phyloP scores from a whole-genome alignment of 2,113 vertebrate species.

The Sardina pilchardus region DNA sequence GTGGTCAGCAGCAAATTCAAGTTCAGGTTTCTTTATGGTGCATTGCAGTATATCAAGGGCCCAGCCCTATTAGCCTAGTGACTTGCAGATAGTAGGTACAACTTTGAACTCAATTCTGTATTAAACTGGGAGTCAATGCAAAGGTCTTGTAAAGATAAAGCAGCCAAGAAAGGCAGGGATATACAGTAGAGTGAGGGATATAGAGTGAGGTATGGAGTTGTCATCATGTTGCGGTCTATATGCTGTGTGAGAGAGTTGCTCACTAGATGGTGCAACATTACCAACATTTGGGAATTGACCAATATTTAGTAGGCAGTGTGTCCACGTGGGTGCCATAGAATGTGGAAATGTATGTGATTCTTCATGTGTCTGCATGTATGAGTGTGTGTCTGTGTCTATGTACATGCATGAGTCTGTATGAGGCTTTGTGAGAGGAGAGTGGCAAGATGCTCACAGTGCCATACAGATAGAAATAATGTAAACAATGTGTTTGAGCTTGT shows the following conservation, averaged over 20 bases:
- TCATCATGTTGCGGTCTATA: not conserved
- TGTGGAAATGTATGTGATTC: not conserved
- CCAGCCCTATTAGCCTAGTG: too few species aligned
- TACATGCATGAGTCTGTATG: conserved; percentile 19
- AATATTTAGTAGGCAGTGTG: not conserved
- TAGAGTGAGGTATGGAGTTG: not conserved
- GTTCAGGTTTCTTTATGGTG: too few species aligned
- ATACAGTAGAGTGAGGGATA: too few species aligned
- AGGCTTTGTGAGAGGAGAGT: not conserved
- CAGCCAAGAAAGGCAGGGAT: not conserved
- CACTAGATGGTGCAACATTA: not conserved
- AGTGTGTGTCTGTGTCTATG: conserved; percentile 25
- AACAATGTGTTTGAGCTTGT: not conserved
- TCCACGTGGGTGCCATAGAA: not conserved
- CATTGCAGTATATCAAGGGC: too few species aligned
- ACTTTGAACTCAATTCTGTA: too few species aligned
- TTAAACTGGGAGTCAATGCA: not conserved
- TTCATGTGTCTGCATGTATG: not conserved
- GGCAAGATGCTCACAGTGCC: not conserved
- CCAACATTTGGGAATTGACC: not conserved
- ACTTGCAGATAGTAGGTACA: too few species aligned
- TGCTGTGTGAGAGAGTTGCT: not conserved
- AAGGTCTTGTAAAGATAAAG: not conserved
- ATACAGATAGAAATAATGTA: too few species aligned
- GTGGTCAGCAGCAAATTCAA: not conserved